phyloP scores from a whole-genome alignment of 2,113 vertebrate species.

The Mobula birostris region DNA sequence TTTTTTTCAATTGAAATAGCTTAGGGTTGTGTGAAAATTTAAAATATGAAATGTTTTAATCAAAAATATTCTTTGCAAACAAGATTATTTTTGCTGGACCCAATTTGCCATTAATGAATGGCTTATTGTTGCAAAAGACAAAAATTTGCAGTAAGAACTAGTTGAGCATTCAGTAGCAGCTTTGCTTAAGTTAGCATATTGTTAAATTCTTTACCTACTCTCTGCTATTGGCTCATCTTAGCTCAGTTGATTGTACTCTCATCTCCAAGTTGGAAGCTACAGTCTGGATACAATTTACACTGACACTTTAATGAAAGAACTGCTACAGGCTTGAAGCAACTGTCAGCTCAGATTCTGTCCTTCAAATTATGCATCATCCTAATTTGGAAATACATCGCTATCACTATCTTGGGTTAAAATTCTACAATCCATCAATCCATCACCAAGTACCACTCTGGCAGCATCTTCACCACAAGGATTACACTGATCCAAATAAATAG shows the following conservation, averaged over 20 bases:
- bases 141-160: too few relatives aligned
- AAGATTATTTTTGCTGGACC: background rate
- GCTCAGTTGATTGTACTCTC: background rate
- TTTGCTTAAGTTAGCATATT: background rate
- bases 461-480: background rate
- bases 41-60: background rate
- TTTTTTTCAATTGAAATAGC: background rate
- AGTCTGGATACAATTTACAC: background rate
- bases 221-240: background rate
- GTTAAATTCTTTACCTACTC: background rate
- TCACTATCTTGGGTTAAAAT: background rate
- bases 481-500: background rate
- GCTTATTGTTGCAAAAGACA: too few relatives aligned
- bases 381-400: background rate
- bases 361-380: background rate
- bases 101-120: too few relatives aligned
- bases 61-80: background rate
- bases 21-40: background rate
- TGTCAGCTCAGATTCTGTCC: background rate
- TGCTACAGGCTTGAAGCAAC: background rate
- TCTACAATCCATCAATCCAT: background rate
- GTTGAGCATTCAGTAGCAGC: too few relatives aligned
- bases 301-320: background rate
- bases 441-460: background rate
- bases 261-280: background rate